These are phyloP conservation scores for Dendronephthya gigantea DNA, from an alignment of 64 coral and sea anemone genomes.

Conservation along the genomic window DNA sequence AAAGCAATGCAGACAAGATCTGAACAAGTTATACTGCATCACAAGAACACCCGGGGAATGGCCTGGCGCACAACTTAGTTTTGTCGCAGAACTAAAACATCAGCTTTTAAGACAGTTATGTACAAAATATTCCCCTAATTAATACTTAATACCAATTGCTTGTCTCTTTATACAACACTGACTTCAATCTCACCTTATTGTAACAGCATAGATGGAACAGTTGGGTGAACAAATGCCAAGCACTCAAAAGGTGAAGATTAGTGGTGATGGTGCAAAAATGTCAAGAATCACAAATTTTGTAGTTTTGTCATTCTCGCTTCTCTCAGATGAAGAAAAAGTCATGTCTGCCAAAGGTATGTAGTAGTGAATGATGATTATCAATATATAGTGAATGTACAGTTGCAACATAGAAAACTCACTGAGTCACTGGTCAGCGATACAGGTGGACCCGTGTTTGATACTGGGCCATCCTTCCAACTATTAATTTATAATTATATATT, in stretches of 20 bases:
- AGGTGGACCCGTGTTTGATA: too few relatives aligned
- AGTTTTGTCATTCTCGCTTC: constrained; percentile 19
- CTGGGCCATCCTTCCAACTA: too few relatives aligned
- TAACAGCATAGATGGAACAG: not conserved
- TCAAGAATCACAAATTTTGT: constrained; percentile 35
- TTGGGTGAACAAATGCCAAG: not conserved
- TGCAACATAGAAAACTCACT: too few relatives aligned
- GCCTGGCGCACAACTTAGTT: not conserved
- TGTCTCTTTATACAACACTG: not conserved
- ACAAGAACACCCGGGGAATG: not conserved
- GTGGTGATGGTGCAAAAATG: constrained; percentile 46
- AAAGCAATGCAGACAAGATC: not conserved
- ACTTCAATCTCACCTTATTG: not conserved
- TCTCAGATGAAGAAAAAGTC: constrained; percentile 16
- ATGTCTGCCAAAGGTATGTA: constrained; percentile 34
- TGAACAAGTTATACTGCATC: not conserved
- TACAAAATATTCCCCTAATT: not conserved
- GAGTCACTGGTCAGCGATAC: not conserved
- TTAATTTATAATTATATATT: not conserved
- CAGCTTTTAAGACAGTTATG: not conserved
- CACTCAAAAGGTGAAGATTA: constrained; percentile 37
- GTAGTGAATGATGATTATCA: too few relatives aligned
- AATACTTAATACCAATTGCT: not conserved
- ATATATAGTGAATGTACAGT: too few relatives aligned
- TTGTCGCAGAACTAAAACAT: not conserved